Evolutionary conservation across 2,888 invertebrate genomes (phyloP), one percentile per base, ranked within the genome.

Genomic region (Spisula solida): DNA sequence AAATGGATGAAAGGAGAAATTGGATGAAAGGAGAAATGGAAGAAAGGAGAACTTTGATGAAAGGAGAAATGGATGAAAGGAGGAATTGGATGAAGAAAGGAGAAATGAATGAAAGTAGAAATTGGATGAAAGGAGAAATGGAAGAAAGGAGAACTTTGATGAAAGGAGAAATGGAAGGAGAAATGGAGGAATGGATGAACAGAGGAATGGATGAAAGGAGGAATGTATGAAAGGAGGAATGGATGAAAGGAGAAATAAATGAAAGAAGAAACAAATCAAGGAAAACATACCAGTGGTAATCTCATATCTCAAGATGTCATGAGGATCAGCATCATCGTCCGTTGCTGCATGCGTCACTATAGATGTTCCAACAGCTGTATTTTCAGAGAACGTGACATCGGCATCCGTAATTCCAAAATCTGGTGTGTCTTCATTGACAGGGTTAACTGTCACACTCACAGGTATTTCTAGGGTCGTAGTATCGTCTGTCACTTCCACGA

Each of bases 371-470:
- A 93, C 51, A 1, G 81, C 41, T 8, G 88, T 91, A 34, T 92
- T 88, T 86, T 95, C 95, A 5, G 89, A 80, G 51, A 93, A 84
- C 85, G 70, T 87, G 0, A 88, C 85, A 41, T 79, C 87, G 25
- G 31, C 85, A 48, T 90, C 75, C 0, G 86, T 80, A 31, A 60
- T 81, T 18, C 75, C 75, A 81, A 95, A 95, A 0, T 85, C 78
- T 4, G 96, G 96, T 8, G 92, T 91, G 85, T 79, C 70, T 70
- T 96, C 95, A 88, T 96, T 95, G n/a, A 93, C 93, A 6, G 95
- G 90, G 0, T 85, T 88, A 0, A 95, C 89, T 10, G 81, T 88
- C 6, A 95, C 90, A 16, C 81, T 81, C 8, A 95, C 92, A 6
- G 90, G 90, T n/a, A 92, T 90, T 12, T 90, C 86, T 14, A 91